Evolutionary conservation across 2,888 invertebrate species (phyloP), one percentile per base, ranked within the genome.

Genomic region (Mythimna lalbum): DNA sequence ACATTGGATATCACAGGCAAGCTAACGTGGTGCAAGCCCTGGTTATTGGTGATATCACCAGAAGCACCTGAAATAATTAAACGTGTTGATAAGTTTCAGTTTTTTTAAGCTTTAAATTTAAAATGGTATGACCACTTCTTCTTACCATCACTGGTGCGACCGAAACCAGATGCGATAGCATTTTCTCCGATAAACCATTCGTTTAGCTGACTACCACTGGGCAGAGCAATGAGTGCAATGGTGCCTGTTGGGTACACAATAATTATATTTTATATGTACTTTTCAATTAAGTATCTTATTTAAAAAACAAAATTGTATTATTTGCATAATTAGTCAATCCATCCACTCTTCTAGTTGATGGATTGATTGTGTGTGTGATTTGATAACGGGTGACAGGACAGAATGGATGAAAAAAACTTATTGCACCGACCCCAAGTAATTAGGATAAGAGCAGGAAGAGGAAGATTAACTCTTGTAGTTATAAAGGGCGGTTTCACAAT

Each of bases 91-190:
- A 43, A 47, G 17, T 43, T 5, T 43, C 17, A 43, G 17, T 43
- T 43, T n/a, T n/a, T n/a, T n/a, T 17, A 43, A 43, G 17, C 43
- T 43, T n/a, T 49, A 47, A 47, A 47, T n/a, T 49, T n/a, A 9
- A 49, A 49, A 49, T n/a, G n/a, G 47, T n/a, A 49, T 49, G 47
- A n/a, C 9, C 14, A 2, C 17, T 23, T 12, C 47, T 56, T 73
- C 81, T 83, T 81, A 90, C 91, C 59, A n/a, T 88, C 87, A 23
- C 70, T 63, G 19, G 85, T 89, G 6, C 76, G 57, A 39, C 94
- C 94, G 61, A 88, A 94, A 43, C 94, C 94, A 23, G 92, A 90
- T 33, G 93, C 93, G 55, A 85, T 63, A 47, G 89, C 93, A 0
- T 21, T 68, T 3, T 63, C 31, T 27, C 90, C 90, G 17, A 69